Evolutionary conservation across 2,797 vertebrate genomes (phyloP), one percentile per base, ranked within the genome.

Genomic region (Orientallactaga sibirica): DNA sequence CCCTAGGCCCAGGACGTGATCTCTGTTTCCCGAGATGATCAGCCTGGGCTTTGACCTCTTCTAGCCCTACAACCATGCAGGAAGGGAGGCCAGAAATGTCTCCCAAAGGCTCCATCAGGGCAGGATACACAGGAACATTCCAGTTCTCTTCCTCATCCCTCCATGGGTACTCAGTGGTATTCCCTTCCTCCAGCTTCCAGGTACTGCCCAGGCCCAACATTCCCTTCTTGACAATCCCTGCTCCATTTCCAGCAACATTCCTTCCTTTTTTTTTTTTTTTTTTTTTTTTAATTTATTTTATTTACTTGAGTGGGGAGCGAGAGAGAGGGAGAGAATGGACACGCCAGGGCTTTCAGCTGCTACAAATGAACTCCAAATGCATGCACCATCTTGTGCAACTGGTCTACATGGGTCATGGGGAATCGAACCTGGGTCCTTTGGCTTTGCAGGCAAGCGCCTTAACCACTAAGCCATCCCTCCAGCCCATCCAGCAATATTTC

Each of bases 51-150:
- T 29, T 64, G 27, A n/a, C 61, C 22, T 58, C 41, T 81, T 90
- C 67, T 73, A 71, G 25, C 14, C 24, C 29, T 48, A 79, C 37
- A 62, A 2, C 24, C 67, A 43, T 41, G 58, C 79, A 80, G 71
- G 78, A 78, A 52, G 41, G 41, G 79, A 89, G 62, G 67, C 76
- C 85, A 70, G 43, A 61, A 84, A 68, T 25, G 20, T 85, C 90
- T 90, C 73, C 94, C 92, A 61, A 86, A 86, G 83, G 74, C 41
- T 75, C 67, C 55, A 70, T 93, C 73, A 67, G 7, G 27, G 76
- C 83, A 86, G 73, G 84, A 82, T 37, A 37, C 76, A 76, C 91
- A 48, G 80, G 68, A 96, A 87, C 77, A 95, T 92, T 96, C 92
- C 81, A 41, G 2, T 1, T 33, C 58, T 92, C 80, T 29, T 41